Evolutionary conservation across 2,888 invertebrate genomes (phyloP), one percentile per base, ranked within the genome.

Genomic region (Rhamphomyia laevipes): DNA sequence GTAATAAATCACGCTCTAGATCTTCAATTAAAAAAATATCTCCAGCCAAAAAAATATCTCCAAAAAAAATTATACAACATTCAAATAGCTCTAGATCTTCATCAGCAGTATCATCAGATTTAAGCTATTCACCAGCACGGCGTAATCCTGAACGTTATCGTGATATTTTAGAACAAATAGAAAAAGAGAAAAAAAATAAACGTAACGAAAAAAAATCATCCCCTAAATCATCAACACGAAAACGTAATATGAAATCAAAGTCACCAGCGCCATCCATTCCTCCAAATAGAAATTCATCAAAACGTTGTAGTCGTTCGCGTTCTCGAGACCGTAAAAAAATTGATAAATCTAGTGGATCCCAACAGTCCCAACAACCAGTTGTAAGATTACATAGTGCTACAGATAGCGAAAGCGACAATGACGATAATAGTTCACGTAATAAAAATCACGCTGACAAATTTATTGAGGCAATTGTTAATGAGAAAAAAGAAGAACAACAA

Each of bases 71-170:
- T 13, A 37, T 50, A 6, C 47, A 51, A 41, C 49, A 51, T 18
- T 53, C 52, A 31, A 45, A 55, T 52, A 51, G 53, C 55, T 50
- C 46, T 9, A 61, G 21, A 50, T 48, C 51, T 2, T 51, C 51
- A 1, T 66, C 68, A 21, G 67, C 67, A 45, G 71, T 72, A 3
- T 67, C 68, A 10, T 73, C 72, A 15, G 75, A 76, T 48, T 66
- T 83, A 45, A 83, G 82, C 57, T 83, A 83, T 58, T 84, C 84
- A 0, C 84, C 84, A 0, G 78, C 82, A 0, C 73, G 78, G 3
- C 74, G 80, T 15, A 77, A 81, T 65, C 82, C 84, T 0, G 83
- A 83, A 58, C 74, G 82, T 1, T 83, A 84, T 61, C 74, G 73
- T 23, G 82, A 83, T 53, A 77, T 81, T 40, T 69, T 81, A 33